Evolutionary conservation across 2,888 invertebrate genomes (phyloP).

Genomic region (Nycteola revayana): DNA sequence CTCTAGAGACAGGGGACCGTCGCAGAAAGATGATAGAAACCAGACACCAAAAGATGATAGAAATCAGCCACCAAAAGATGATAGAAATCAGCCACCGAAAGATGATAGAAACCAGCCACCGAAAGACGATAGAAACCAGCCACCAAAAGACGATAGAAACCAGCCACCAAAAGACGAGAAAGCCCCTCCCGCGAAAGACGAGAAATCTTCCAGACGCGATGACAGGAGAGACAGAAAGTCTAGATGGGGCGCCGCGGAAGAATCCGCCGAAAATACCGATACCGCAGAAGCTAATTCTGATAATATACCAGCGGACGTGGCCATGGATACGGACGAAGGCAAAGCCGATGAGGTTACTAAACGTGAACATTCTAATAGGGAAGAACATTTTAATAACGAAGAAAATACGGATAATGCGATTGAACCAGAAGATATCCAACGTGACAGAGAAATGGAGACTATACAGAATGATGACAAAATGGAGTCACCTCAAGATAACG

Average conservation of each 20-base stretch:
- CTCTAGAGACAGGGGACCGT: slow-evolving; percentile 12
- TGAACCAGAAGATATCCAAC: neutral
- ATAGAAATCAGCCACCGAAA: neutral
- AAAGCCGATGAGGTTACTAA: neutral
- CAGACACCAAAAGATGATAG: neutral
- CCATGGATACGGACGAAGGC: slow-evolving; percentile 4
- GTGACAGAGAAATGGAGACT: neutral
- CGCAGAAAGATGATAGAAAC: slow-evolving; percentile 5
- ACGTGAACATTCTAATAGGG: no score
- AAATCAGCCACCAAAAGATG: neutral
- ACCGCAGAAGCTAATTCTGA: slow-evolving; percentile 3
- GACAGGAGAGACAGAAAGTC: slow-evolving; percentile 61
- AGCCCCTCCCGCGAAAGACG: slow-evolving; percentile 7
- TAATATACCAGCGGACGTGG: slow-evolving; percentile 11
- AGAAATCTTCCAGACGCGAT: slow-evolving; percentile 37
- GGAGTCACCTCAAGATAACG: neutral
- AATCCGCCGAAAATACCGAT: slow-evolving; percentile 21
- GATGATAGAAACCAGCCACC: neutral
- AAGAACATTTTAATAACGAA: no score
- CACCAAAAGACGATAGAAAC: slow-evolving; percentile 11
- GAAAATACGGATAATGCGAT: neutral
- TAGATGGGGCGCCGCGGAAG: slow-evolving; percentile 69
- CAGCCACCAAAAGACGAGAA: neutral
- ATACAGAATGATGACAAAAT: neutral
- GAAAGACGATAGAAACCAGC: neutral